phyloP scores from a whole-genome alignment of 1,140 invertebrate genomes.

The Drosophila ananassae region DNA sequence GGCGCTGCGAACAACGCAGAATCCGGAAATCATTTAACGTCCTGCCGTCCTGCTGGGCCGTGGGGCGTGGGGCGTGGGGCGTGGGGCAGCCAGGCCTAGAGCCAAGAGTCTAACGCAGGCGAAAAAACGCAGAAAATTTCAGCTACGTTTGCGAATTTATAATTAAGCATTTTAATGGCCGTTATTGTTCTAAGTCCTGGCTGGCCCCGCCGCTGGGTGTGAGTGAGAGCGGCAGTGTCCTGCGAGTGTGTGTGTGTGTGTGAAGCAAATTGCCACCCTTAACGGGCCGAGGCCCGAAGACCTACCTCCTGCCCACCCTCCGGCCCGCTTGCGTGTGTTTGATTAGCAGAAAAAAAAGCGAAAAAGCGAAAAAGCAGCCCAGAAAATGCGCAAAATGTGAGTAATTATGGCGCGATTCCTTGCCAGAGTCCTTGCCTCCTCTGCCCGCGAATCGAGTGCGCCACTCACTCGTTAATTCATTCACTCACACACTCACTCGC shows the following conservation, averaged over 20 bases:
- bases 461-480: conserved; percentile 30
- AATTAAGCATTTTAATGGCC: conserved; percentile 83
- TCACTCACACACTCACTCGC: neutral
- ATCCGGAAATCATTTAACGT: conserved; percentile 46
- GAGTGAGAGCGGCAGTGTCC: conserved; percentile 16
- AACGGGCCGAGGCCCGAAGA: conserved; percentile 51
- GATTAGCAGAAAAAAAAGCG: conserved; percentile 60
- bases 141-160: conserved; percentile 82
- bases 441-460: conserved; percentile 45
- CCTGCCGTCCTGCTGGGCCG: conserved; percentile 17
- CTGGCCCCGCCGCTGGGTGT: neutral
- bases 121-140: conserved; percentile 56
- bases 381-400: conserved; percentile 29
- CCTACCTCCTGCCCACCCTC: neutral
- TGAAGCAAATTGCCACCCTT: conserved; percentile 79
- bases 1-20: conserved; percentile 31
- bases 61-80: neutral
- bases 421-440: conserved; percentile 29
- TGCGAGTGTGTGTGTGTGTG: conserved; percentile 20
- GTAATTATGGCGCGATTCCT: conserved; percentile 72
- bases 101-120: neutral
- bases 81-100: neutral
- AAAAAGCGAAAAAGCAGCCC: conserved; percentile 6
- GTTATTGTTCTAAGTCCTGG: conserved; percentile 72
- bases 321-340: conserved; percentile 44